These are phyloP conservation scores for Sceloporus tristichus DNA, from an alignment of 2,113 vertebrate genomes.

Conservation along the genomic window DNA sequence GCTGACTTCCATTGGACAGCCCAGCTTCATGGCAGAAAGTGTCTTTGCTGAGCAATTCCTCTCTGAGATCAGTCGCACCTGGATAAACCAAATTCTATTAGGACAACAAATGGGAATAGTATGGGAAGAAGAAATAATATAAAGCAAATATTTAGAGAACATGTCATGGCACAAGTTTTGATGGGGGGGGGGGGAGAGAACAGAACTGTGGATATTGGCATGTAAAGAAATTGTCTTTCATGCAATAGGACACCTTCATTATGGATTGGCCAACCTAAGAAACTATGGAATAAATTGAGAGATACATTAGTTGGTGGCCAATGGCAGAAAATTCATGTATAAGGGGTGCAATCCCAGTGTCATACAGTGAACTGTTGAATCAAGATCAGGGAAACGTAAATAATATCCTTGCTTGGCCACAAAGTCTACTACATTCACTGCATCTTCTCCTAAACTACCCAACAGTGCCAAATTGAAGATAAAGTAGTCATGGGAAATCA, in stretches of 20 bases:
- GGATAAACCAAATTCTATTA: constrained; percentile 8
- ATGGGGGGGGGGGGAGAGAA: too few species aligned
- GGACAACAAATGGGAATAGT: not conserved
- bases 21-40: constrained; percentile 77
- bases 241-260: not conserved
- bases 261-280: not conserved
- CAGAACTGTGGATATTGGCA: fast-evolving
- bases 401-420: too few species aligned
- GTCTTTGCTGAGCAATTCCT: constrained; percentile 71
- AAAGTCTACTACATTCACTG: too few species aligned
- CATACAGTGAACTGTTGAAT: not conserved
- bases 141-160: not conserved
- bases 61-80: constrained; percentile 88
- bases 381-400: not conserved
- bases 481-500: too few species aligned
- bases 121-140: not conserved
- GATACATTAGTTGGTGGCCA: not conserved
- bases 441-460: too few species aligned
- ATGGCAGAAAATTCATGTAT: not conserved
- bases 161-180: too few species aligned
- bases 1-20: constrained; percentile 73
- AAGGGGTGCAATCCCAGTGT: not conserved
- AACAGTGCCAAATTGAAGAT: too few species aligned
- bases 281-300: not conserved
- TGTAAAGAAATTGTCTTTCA: not conserved